Evolutionary conservation across 2,888 invertebrate species (phyloP).

Genomic region (Phengaris arion): DNA sequence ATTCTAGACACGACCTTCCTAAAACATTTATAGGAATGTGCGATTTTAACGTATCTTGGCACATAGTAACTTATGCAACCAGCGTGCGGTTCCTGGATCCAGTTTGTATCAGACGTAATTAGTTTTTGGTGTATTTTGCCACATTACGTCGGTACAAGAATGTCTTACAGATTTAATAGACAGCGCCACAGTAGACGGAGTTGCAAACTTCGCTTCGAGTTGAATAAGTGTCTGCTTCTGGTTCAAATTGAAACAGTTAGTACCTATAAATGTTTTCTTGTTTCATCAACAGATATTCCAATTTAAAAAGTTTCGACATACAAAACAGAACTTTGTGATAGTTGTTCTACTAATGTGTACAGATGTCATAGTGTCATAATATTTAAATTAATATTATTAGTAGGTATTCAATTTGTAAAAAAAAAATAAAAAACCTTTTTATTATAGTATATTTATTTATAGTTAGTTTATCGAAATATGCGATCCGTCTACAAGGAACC

Average conservation of each 20-base stretch:
- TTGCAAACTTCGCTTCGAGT: slow-evolving; percentile 67
- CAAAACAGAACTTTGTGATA: background rate
- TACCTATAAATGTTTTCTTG: slow-evolving; percentile 12
- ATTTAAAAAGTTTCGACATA: background rate
- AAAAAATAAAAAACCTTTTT: too few species aligned
- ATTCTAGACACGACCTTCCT: background rate
- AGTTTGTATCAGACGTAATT: slow-evolving; percentile 38
- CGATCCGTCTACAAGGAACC: too few species aligned
- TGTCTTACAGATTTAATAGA: slow-evolving; percentile 70
- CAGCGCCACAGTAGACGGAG: slow-evolving; percentile 66
- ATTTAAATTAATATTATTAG: too few species aligned
- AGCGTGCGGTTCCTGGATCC: slow-evolving; percentile 28
- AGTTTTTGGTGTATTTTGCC: slow-evolving; percentile 42
- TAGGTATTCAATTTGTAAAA: too few species aligned
- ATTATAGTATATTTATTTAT: too few species aligned
- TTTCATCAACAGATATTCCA: slow-evolving; percentile 17
- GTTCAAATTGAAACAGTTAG: slow-evolving; percentile 73
- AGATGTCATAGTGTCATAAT: too few species aligned
- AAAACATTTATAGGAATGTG: background rate
- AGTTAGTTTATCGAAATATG: too few species aligned
- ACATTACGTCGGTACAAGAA: slow-evolving; percentile 41
- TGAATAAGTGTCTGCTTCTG: slow-evolving; percentile 67
- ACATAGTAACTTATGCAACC: slow-evolving; percentile 28
- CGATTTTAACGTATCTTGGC: slow-evolving; percentile 17
- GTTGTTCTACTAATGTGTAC: background rate